Percentiles rank a stretch among this genome's conserved stretches.
Conservation (phyloP, 2,113 vertebrate species). For the Thermophis baileyi region DNA sequence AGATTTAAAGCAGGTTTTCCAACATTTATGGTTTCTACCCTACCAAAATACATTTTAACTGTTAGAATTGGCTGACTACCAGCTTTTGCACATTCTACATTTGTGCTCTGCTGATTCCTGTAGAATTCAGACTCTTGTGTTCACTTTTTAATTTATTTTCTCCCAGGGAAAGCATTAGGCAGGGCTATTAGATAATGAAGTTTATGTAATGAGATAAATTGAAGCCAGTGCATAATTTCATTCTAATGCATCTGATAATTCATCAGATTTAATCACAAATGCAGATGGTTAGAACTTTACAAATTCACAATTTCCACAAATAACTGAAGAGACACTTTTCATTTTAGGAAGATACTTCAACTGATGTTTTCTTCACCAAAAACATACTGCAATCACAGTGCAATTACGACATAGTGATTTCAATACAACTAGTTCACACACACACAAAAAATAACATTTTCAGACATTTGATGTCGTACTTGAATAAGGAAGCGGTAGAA, state of each 20-base stretch:
- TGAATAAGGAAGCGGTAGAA: background rate
- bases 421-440: background rate
- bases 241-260: background rate
- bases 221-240: constrained; percentile 1
- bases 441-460: background rate
- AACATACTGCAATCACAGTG: background rate
- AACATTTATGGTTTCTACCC: background rate
- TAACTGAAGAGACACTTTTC: background rate
- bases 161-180: background rate
- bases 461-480: background rate
- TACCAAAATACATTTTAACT: background rate
- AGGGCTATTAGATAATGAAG: background rate
- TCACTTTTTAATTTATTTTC: background rate
- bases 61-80: background rate
- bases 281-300: background rate
- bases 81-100: constrained; percentile 5
- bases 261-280: background rate
- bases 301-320: background rate
- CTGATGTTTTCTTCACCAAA: background rate
- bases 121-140: background rate
- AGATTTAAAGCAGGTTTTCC: background rate
- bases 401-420: background rate
- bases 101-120: background rate
- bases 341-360: background rate
- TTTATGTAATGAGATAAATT: constrained; percentile 15